A percentile compares a stretch with the other conserved stretches of the same genome.
Evolutionary conservation across 2,797 vertebrate species (phyloP).

Genomic region (Oreochromis grahami): DNA sequence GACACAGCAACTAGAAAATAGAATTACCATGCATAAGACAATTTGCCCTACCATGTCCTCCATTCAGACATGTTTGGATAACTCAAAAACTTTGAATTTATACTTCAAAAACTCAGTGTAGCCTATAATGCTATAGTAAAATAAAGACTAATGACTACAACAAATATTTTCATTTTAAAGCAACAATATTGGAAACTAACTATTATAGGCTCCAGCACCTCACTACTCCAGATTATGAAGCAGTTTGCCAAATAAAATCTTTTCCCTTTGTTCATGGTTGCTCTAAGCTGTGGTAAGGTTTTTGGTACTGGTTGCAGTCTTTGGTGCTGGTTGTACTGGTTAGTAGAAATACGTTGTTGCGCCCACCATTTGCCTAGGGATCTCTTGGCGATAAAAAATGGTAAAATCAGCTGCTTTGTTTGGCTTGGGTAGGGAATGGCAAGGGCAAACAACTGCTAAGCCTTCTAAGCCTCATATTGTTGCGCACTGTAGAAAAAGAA

Average conservation of each 20-base stretch:
- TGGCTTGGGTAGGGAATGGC: neutral
- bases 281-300: too few relatives aligned
- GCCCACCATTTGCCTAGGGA: too few relatives aligned
- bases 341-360: accelerated
- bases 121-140: neutral
- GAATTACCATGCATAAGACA: neutral
- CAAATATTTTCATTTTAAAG: neutral
- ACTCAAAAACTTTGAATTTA: neutral
- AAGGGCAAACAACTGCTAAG: neutral
- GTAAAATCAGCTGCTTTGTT: neutral
- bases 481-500: neutral
- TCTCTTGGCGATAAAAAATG: accelerated
- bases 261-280: neutral
- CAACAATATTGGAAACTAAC: neutral
- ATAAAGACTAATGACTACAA: neutral
- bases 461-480: neutral
- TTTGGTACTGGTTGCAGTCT: neutral
- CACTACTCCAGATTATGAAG: neutral
- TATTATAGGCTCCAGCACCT: neutral
- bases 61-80: neutral
- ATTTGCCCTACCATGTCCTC: neutral
- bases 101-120: neutral
- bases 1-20: neutral
- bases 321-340: neutral
- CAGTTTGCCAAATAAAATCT: accelerated